Percentiles rank a stretch among this genome's conserved stretches.
These are phyloP conservation scores for Turritopsis dohrnii DNA, from an alignment of 30 jellyfish, hydroid and myxozoan species.

Conservation along the genomic window DNA sequence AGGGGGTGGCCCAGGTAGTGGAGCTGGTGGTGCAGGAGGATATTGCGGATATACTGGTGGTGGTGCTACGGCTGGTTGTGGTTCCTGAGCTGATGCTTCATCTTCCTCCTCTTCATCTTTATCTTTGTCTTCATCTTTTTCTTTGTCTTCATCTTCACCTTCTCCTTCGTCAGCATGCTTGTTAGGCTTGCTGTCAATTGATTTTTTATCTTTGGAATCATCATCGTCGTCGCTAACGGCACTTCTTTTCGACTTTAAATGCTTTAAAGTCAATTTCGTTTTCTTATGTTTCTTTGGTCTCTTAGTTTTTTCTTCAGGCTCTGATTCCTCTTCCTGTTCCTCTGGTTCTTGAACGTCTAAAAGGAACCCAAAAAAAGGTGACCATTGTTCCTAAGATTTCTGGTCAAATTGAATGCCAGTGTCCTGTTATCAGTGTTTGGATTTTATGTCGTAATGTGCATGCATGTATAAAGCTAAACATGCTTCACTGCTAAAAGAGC, in stretches of 20 bases:
- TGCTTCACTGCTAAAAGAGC: not conserved
- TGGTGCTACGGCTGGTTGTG: conserved; percentile 22
- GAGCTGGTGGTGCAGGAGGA: conserved; percentile 7
- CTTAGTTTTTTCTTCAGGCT: conserved; percentile 26
- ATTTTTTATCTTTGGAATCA: conserved; percentile 22
- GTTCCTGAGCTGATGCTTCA: not conserved
- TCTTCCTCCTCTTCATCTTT: conserved; percentile 14
- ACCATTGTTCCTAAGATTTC: not conserved
- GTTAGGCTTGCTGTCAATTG: not conserved
- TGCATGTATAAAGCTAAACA: not conserved
- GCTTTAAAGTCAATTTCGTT: conserved; percentile 31
- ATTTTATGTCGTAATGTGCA: not conserved
- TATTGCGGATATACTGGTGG: conserved; percentile 13
- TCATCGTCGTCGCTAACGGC: conserved; percentile 48
- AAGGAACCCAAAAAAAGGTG: not conserved
- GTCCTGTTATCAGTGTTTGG: too few relatives aligned
- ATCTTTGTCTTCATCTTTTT: not conserved
- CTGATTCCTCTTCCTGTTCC: conserved; percentile 46
- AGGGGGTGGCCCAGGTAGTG: conserved; percentile 5
- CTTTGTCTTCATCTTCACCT: conserved; percentile 13
- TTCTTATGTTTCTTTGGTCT: conserved; percentile 23
- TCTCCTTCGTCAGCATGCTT: conserved; percentile 9
- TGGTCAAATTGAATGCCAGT: too few relatives aligned
- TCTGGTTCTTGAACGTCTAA: conserved; percentile 21
- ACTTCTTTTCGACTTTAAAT: conserved; percentile 35